Conservation (phyloP, 1,140 invertebrate species). For the Panulirus ornatus region DNA sequence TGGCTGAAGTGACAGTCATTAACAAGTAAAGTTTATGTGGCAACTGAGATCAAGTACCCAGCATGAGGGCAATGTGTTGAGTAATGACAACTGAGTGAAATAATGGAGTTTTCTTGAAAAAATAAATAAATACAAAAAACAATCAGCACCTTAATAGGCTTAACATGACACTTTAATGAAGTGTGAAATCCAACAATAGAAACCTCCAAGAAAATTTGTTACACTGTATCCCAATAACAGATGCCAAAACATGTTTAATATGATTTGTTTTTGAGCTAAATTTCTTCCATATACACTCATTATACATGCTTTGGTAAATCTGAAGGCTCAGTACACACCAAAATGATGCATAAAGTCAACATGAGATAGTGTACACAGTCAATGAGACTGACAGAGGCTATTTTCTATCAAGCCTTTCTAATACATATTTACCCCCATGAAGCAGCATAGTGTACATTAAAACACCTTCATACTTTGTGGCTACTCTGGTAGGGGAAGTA, state of each 20-base stretch:
- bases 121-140: neutral
- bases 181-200: neutral
- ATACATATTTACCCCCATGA: neutral
- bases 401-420: neutral
- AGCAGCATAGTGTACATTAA: neutral
- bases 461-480: neutral
- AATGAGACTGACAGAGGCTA: neutral
- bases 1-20: slow-evolving; percentile 5
- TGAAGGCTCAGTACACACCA: too few relatives aligned
- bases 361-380: too few relatives aligned
- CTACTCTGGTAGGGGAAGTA: neutral
- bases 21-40: slow-evolving; percentile 12
- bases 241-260: too few relatives aligned
- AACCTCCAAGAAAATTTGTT: neutral
- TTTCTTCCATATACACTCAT: neutral
- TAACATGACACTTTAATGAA: neutral
- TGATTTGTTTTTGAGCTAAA: neutral
- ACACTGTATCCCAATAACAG: neutral
- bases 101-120: slow-evolving; percentile 15
- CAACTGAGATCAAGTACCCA: slow-evolving; percentile 66
- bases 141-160: slow-evolving; percentile 44
- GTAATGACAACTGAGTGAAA: slow-evolving; percentile 33
- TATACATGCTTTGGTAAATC: too few relatives aligned
- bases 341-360: too few relatives aligned
- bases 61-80: slow-evolving; percentile 13